phyloP scores from a whole-genome alignment of 2,113 vertebrate genomes.

The Nettapus auritus region DNA sequence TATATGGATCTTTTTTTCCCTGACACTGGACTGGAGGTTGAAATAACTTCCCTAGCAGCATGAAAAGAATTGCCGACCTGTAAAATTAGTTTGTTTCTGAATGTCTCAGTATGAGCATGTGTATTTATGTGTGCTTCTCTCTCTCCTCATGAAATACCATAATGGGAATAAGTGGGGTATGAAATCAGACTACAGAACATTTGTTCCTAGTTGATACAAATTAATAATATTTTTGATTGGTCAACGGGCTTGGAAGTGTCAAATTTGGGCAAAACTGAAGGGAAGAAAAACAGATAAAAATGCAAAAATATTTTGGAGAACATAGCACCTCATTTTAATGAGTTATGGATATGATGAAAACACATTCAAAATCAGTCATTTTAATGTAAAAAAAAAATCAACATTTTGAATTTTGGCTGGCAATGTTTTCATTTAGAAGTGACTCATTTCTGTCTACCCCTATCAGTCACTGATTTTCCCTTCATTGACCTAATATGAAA shows the following conservation, averaged over 20 bases:
- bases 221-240: conserved; percentile 18
- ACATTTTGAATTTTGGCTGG: neutral
- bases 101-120: neutral
- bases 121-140: neutral
- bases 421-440: neutral
- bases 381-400: neutral
- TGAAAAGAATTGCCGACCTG: neutral
- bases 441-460: neutral
- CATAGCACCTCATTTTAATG: conserved; percentile 11
- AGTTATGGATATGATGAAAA: neutral
- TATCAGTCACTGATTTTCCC: neutral
- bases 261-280: neutral
- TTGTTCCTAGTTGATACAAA: conserved; percentile 21
- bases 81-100: conserved; percentile 32
- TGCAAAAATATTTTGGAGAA: neutral
- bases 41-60: neutral
- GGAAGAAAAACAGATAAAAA: neutral
- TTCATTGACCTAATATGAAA: neutral
- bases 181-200: conserved; percentile 50
- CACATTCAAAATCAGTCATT: neutral
- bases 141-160: neutral
- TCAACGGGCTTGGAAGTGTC: neutral
- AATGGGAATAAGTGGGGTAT: conserved; percentile 50
- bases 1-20: neutral
- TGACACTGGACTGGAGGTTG: neutral